Evolutionary conservation across 2,888 invertebrate genomes (phyloP).

Genomic region (Pachymerium ferrugineum): DNA sequence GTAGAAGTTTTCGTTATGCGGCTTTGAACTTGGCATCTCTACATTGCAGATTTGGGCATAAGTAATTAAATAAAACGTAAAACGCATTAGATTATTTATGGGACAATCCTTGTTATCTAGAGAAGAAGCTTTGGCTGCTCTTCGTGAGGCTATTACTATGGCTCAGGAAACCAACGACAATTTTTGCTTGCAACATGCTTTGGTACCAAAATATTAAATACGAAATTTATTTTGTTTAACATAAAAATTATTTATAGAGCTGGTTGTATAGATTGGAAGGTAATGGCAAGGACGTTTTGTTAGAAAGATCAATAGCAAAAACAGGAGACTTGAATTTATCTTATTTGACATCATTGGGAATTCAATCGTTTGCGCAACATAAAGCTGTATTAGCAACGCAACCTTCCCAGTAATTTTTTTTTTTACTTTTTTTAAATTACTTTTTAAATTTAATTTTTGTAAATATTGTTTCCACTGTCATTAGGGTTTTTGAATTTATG

Average conservation of each 20-base stretch:
- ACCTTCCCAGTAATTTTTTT: conserved; percentile 48
- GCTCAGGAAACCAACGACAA: conserved; percentile 84
- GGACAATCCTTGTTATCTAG: conserved; percentile 47
- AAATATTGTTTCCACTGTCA: conserved; percentile 34
- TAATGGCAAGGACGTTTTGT: conserved; percentile 48
- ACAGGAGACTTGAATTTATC: conserved; percentile 62
- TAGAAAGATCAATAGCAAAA: conserved; percentile 64
- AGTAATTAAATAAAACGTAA: conserved; percentile 50
- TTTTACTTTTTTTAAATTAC: not conserved
- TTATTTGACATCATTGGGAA: conserved; percentile 66
- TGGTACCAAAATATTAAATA: conserved; percentile 48
- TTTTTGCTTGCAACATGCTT: conserved; percentile 75
- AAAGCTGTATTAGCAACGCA: conserved; percentile 62
- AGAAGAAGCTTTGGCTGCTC: conserved; percentile 67
- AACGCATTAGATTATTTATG: not conserved
- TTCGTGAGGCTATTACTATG: conserved; percentile 79
- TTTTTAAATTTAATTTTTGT: not conserved
- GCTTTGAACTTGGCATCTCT: conserved; percentile 84
- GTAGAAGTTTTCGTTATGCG: conserved; percentile 73
- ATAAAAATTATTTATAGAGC: conserved; percentile 45
- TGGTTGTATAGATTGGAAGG: conserved; percentile 60
- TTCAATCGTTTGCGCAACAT: conserved; percentile 70
- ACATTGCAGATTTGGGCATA: conserved; percentile 77
- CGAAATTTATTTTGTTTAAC: not conserved
- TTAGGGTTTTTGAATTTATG: conserved; percentile 60